Percentiles rank a stretch among this genome's conserved stretches.
These are phyloP conservation scores for Emys orbicularis DNA, from an alignment of 2,797 vertebrate species.

Conservation along the genomic window DNA sequence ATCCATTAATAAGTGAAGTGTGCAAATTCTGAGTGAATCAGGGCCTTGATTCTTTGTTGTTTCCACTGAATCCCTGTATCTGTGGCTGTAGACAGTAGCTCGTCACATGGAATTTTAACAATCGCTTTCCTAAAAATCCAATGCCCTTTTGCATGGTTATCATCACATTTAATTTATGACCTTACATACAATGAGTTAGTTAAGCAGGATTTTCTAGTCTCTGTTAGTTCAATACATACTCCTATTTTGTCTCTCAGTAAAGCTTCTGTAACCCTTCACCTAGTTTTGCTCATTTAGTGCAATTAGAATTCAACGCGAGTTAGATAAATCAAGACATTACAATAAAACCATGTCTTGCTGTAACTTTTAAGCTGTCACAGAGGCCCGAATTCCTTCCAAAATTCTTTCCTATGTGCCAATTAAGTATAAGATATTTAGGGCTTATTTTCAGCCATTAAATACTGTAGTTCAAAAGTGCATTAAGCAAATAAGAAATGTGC, in stretches of 20 bases:
- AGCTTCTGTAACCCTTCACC: slow-evolving; percentile 47
- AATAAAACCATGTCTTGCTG: slow-evolving; percentile 10
- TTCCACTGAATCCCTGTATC: not conserved
- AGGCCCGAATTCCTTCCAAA: slow-evolving; percentile 7
- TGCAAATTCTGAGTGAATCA: not conserved
- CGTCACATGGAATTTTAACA: slow-evolving; percentile 41
- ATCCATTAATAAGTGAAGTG: not conserved
- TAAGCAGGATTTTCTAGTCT: slow-evolving; percentile 64
- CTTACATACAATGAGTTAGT: slow-evolving; percentile 26
- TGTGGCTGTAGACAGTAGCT: slow-evolving; percentile 35
- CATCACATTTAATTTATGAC: slow-evolving; percentile 35
- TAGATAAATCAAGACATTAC: slow-evolving; percentile 56
- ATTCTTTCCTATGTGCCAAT: slow-evolving; percentile 17
- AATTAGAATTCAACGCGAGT: slow-evolving; percentile 67
- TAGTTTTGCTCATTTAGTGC: slow-evolving; percentile 56
- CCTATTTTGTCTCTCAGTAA: slow-evolving; percentile 35
- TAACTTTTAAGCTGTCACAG: slow-evolving; percentile 32
- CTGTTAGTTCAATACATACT: not conserved
- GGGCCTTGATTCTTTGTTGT: slow-evolving; percentile 39
- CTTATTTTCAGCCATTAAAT: slow-evolving; percentile 66
- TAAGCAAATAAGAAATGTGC: slow-evolving; percentile 42
- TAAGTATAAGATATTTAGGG: slow-evolving; percentile 51
- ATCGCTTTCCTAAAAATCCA: slow-evolving; percentile 45
- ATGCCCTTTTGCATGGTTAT: slow-evolving; percentile 9
- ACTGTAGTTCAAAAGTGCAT: slow-evolving; percentile 55